phyloP scores from a whole-genome alignment of 2,888 invertebrate species.

The Sisyra terminalis region DNA sequence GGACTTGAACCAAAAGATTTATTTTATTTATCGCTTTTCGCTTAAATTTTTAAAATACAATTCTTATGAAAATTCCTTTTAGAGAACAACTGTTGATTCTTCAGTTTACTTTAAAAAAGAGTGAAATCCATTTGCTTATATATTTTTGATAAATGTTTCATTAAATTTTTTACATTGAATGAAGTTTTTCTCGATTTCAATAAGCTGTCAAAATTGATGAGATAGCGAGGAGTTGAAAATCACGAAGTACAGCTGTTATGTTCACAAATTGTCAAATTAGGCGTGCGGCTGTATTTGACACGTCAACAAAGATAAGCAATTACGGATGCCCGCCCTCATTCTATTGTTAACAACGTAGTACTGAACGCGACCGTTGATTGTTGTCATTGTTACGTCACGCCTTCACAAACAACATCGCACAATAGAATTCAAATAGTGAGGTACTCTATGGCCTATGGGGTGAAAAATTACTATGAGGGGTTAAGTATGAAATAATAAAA shows the following conservation, averaged over 20 bases:
- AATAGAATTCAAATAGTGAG: conserved; percentile 9
- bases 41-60: too few relatives aligned
- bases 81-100: too few relatives aligned
- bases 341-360: conserved; percentile 11
- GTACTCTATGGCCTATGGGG: background rate
- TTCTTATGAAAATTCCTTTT: too few relatives aligned
- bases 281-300: conserved; percentile 29
- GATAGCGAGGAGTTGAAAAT: background rate
- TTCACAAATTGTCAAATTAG: conserved; percentile 23
- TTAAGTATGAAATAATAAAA: too few relatives aligned
- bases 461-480: too few relatives aligned
- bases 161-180: too few relatives aligned
- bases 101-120: too few relatives aligned
- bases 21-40: too few relatives aligned
- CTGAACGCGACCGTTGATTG: conserved; percentile 1
- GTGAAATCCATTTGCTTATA: too few relatives aligned
- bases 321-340: conserved; percentile 26
- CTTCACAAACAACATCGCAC: conserved; percentile 21
- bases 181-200: too few relatives aligned
- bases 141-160: too few relatives aligned
- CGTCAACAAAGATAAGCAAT: conserved; percentile 27
- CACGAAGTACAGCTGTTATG: background rate
- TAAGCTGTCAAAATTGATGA: conserved; percentile 2
- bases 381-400: conserved; percentile 24
- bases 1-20: too few relatives aligned